Evolutionary conservation across 92 coral and sea anemone species (phyloP).

Genomic region (Heliopora coerulea): DNA sequence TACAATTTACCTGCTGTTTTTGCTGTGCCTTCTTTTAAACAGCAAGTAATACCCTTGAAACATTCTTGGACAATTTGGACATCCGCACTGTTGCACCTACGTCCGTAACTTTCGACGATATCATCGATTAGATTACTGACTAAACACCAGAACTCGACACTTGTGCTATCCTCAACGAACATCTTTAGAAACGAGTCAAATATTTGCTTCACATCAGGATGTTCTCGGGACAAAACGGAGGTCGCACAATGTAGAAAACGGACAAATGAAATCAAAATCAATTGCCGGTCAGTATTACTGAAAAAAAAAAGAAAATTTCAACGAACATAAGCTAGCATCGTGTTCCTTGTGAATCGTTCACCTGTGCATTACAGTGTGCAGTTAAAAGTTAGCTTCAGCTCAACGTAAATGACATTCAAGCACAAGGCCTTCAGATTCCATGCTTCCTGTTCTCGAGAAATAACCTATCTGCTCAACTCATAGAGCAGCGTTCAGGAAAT

Average conservation of each 20-base stretch:
- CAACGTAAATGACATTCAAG: too few species aligned
- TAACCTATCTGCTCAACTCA: too few species aligned
- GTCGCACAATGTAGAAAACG: constrained; percentile 13
- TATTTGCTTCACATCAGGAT: neutral
- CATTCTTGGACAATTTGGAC: constrained; percentile 3
- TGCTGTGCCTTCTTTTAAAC: neutral
- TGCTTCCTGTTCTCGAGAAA: too few species aligned
- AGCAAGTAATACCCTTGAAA: neutral
- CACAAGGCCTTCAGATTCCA: too few species aligned
- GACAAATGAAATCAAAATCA: constrained; percentile 1
- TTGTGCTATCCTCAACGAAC: neutral
- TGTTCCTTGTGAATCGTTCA: too few species aligned
- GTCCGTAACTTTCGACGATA: neutral
- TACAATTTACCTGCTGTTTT: neutral
- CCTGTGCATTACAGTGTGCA: too few species aligned
- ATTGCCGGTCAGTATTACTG: constrained; percentile 9
- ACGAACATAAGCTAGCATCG: too few species aligned
- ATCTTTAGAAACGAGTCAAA: neutral
- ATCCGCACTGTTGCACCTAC: neutral
- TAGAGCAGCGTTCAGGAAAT: too few species aligned
- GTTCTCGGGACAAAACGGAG: neutral
- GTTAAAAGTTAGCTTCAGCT: too few species aligned
- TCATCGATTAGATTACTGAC: neutral
- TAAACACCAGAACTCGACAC: neutral
- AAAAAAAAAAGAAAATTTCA: neutral